Base-by-base conservation (phyloP, 2,888 invertebrate species). In the Silvanus unidentatus region DNA sequence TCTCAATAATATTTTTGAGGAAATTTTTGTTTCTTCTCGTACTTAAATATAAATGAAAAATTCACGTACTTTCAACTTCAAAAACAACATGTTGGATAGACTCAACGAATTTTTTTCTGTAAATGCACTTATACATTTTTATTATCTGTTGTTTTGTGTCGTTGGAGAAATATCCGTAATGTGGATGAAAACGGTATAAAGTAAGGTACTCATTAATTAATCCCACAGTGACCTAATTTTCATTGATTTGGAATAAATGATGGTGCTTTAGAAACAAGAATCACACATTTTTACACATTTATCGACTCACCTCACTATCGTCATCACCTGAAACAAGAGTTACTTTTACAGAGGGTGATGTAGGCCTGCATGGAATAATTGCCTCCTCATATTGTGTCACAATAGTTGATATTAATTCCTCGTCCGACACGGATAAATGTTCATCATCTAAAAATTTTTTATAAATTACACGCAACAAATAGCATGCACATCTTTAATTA, bases 301-400 rank as follows among this genome's bases (percentile, higher is more conserved):
- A n/a, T n/a, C n/a, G n/a, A 22, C 22, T 22, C 8, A 22, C 22
- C 22, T 22, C 22, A 22, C 4, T 5, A 8, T 8, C 22, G 8
- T 22, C 22, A 22, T 22, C 22, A 22, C 8, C 8, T 8, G 22
- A 22, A 8, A 22, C 4, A 5, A 22, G 22, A 8, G 22, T 51
- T 1, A 84, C 79, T 12, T 71, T 65, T 1, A 78, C 70, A 45
- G 75, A 68, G 1, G 82, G 82, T 38, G 78, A 75, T 1, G 83
- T 77, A 3, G 84, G 82, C 38, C 78, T 75, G 58, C 85, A 85
- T 14, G 82, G 81, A 52, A 85, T 74, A 1, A 74, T 59, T 1
- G 73, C 69, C 14, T 71, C 63, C 1, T 58, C 62, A 49, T 72
- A 69, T 49, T 77, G 74, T 2, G 68, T 57, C 2, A 62, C 68